Conservation (phyloP, 2,113 vertebrate genomes). For the Carollia perspicillata region DNA sequence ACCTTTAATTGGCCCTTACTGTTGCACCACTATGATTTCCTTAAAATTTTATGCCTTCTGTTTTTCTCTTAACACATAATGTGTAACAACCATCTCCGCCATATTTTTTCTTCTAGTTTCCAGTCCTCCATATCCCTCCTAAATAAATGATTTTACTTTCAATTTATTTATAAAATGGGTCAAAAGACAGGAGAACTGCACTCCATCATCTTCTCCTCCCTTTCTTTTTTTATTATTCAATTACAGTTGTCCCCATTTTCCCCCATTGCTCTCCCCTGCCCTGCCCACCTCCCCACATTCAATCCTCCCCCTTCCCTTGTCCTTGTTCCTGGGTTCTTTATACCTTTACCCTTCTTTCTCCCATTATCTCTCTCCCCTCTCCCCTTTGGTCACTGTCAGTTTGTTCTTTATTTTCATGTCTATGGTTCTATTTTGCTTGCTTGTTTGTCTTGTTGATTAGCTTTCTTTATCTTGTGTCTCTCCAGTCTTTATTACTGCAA, state of each 20-base stretch:
- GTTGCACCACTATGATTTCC: background rate
- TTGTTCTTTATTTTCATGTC: too few relatives aligned
- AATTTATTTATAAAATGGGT: background rate
- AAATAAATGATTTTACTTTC: background rate
- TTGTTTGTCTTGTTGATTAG: too few relatives aligned
- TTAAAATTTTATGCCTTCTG: background rate
- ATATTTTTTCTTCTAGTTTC: background rate
- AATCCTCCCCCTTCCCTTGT: too few relatives aligned
- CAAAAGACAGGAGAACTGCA: background rate
- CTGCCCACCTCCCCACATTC: too few relatives aligned
- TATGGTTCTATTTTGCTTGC: too few relatives aligned
- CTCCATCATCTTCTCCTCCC: background rate
- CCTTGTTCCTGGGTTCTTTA: too few relatives aligned
- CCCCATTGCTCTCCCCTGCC: too few relatives aligned
- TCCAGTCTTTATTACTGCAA: background rate
- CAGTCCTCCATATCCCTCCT: background rate
- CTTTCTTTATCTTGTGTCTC: background rate
- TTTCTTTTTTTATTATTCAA: background rate
- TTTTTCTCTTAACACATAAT: background rate
- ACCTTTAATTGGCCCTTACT: background rate
- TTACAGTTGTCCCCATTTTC: too few relatives aligned
- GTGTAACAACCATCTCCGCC: background rate
- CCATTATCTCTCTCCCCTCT: too few relatives aligned
- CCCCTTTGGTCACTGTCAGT: too few relatives aligned
- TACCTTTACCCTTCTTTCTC: too few relatives aligned